Evolutionary conservation across 92 coral and sea anemone species (phyloP).

Genomic region (Palythoa grandiflora): DNA sequence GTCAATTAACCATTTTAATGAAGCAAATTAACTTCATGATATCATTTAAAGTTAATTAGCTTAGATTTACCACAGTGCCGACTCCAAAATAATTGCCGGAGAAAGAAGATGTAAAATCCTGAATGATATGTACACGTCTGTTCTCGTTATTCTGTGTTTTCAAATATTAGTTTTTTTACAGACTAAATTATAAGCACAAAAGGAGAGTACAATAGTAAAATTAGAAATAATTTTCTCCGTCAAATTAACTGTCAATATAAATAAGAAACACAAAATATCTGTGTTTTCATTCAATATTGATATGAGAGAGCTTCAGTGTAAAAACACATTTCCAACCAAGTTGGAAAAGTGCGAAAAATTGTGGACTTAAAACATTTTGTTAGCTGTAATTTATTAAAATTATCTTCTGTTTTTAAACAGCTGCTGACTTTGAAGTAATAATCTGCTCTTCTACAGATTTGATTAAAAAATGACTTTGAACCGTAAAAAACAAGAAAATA

Average conservation of each 20-base stretch:
- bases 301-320: too few species aligned
- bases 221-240: not conserved
- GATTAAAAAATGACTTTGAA: not conserved
- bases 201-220: not conserved
- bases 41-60: not conserved
- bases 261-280: not conserved
- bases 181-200: not conserved
- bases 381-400: not conserved
- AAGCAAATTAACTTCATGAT: constrained; percentile 12
- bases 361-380: not conserved
- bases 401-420: not conserved
- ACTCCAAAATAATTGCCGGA: not conserved
- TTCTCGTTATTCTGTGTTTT: too few species aligned
- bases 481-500: not conserved
- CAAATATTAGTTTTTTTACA: too few species aligned
- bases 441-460: not conserved
- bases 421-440: not conserved
- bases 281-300: too few species aligned
- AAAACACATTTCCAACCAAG: too few species aligned
- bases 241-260: not conserved
- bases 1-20: not conserved
- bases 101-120: too few species aligned
- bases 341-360: not conserved
- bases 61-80: not conserved
- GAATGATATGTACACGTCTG: too few species aligned